Percentiles rank a stretch among this genome's conserved stretches.
phyloP scores from a whole-genome alignment of 1,140 invertebrate species.

The Neodiprion lecontei region DNA sequence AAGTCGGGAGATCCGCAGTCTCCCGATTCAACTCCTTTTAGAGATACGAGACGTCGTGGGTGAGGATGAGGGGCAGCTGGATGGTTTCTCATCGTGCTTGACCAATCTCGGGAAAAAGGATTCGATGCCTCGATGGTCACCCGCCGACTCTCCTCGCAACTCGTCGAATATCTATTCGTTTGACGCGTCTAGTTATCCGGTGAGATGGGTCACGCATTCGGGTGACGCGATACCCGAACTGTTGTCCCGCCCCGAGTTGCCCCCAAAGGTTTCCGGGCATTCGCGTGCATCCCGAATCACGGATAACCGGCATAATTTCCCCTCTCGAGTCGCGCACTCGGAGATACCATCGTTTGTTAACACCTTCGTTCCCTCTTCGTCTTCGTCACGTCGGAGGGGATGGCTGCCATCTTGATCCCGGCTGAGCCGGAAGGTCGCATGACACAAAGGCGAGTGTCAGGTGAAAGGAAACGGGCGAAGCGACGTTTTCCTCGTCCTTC shows the following conservation, averaged over 20 bases:
- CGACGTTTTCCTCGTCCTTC: no score
- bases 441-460: background rate
- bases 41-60: no score
- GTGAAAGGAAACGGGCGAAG: background rate
- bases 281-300: background rate
- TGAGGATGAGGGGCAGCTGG: no score
- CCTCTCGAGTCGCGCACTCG: background rate
- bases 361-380: background rate
- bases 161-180: slow-evolving; percentile 5
- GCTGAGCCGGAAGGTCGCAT: background rate
- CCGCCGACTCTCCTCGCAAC: background rate
- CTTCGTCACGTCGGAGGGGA: background rate
- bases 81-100: background rate
- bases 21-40: no score
- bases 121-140: background rate
- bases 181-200: background rate
- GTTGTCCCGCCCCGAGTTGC: background rate
- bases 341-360: slow-evolving; percentile 9
- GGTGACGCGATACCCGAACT: background rate
- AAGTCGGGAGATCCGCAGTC: no score
- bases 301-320: slow-evolving; percentile 8
- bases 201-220: background rate
- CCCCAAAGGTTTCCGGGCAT: background rate
- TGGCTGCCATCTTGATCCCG: background rate
- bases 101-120: background rate